Percentiles rank a stretch among this genome's conserved stretches.
Conservation (phyloP, 2,113 vertebrate species). For the Corythornis cristatus region DNA sequence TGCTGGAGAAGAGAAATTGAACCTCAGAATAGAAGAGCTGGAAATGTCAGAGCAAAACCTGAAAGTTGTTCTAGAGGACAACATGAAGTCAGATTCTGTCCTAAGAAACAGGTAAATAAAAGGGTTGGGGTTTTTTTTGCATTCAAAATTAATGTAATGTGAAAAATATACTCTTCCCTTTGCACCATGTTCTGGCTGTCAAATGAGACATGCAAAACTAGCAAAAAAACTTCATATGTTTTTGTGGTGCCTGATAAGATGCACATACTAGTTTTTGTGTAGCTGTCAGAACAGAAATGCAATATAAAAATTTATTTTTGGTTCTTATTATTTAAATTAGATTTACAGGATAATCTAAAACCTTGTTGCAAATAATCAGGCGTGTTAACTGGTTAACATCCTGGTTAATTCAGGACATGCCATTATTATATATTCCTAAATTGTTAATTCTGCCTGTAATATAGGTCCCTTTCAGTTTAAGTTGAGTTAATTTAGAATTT, state of each 20-base stretch:
- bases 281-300: not conserved
- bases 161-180: not conserved
- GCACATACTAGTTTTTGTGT: not conserved
- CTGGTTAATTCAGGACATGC: not conserved
- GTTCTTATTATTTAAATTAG: not conserved
- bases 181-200: not conserved
- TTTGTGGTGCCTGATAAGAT: not conserved
- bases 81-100: constrained; percentile 39
- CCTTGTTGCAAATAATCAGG: not conserved
- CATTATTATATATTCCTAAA: not conserved
- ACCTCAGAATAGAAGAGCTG: constrained; percentile 59
- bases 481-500: not conserved
- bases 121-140: accelerated
- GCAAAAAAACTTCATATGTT: not conserved
- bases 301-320: not conserved
- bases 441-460: not conserved
- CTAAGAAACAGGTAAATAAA: constrained; percentile 77
- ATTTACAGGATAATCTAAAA: not conserved
- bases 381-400: not conserved
- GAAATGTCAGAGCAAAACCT: constrained; percentile 50
- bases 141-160: not conserved
- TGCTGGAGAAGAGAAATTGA: constrained; percentile 6
- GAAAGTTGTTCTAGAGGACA: constrained; percentile 25
- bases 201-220: not conserved
- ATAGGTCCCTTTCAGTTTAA: not conserved